Evolutionary conservation across 2,113 vertebrate genomes (phyloP), one percentile per base, ranked within the genome.

Genomic region (Planiliza haematocheilus): DNA sequence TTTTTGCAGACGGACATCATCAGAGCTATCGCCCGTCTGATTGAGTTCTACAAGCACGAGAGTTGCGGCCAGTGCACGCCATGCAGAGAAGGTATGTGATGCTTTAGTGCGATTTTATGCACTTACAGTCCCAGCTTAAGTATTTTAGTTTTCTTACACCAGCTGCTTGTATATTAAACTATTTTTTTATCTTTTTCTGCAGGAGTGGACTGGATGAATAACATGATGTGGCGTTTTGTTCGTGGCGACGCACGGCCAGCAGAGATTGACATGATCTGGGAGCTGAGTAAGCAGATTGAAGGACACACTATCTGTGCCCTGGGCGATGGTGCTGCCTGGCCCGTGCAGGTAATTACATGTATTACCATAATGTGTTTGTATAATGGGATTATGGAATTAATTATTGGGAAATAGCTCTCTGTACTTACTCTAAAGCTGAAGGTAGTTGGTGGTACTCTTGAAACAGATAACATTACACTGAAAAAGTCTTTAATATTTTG

Each of bases 181-280:
- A 37, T 18, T 58, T 45, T n/a, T 20, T 59, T 62, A 17, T 46
- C 3, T 62, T 1, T 42, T 59, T 66, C n/a, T 45, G 0, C 78
- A 99, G 97, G 97, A 0, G 97, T 99, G 41, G 97, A 99, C 91
- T 99, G 97, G 97, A 99, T 99, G 97, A 98, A 99, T 89, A 96
- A 96, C 46, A 97, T 99, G 90, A 98, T 99, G 96, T 97, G 95
- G 36, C 95, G 97, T 53, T 98, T 99, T 1, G 96, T 98, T 70
- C 88, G 49, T 49, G 97, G 97, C 0, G 89, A 97, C 0, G 97
- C 97, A 0, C 92, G 89, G 48, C 63, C 53, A 0, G 88, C 94
- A 0, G 97, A 99, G 92, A 99, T 99, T 0, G 97, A 98, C 39
- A 96, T 98, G 46, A 95, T 99, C 21, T 99, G 97, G 97, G 97